These are phyloP conservation scores for Thermophis baileyi DNA, from an alignment of 2,113 vertebrate genomes.

Conservation along the genomic window DNA sequence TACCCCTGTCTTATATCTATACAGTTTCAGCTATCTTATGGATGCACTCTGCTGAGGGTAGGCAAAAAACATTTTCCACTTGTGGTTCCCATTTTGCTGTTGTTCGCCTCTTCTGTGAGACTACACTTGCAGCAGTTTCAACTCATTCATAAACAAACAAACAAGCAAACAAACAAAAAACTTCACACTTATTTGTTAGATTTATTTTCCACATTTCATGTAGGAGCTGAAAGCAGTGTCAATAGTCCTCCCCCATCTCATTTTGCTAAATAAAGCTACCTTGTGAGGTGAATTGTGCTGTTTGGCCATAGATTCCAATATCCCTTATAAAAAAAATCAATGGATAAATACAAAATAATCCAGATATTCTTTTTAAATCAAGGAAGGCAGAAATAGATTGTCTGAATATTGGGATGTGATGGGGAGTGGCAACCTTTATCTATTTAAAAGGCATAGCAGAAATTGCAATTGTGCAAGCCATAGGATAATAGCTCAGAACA, in stretches of 20 bases:
- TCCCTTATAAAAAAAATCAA: not conserved
- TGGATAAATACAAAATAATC: not conserved
- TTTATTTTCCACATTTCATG: not conserved
- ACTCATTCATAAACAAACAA: not conserved
- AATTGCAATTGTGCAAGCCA: not conserved
- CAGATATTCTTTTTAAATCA: not conserved
- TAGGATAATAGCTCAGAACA: not conserved
- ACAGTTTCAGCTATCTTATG: slow-evolving; percentile 41
- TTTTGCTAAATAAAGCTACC: not conserved
- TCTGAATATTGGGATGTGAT: not conserved
- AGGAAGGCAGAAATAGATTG: not conserved
- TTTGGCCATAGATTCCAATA: not conserved
- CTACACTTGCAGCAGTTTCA: not conserved
- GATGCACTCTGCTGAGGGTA: slow-evolving; percentile 29
- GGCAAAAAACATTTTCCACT: slow-evolving; percentile 28
- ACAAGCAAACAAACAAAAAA: not conserved
- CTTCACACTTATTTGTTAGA: not conserved
- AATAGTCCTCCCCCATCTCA: not conserved
- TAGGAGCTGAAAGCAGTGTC: not conserved
- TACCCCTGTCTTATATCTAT: too few relatives aligned
- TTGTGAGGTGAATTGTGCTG: not conserved
- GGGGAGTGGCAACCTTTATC: not conserved
- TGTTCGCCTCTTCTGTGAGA: slow-evolving; percentile 47
- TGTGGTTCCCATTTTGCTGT: slow-evolving; percentile 47
- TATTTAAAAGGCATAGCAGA: not conserved